Percentiles rank a stretch among this genome's conserved stretches.
phyloP scores from a whole-genome alignment of 2,113 vertebrate genomes.

The Paradoxurus hermaphroditus region DNA sequence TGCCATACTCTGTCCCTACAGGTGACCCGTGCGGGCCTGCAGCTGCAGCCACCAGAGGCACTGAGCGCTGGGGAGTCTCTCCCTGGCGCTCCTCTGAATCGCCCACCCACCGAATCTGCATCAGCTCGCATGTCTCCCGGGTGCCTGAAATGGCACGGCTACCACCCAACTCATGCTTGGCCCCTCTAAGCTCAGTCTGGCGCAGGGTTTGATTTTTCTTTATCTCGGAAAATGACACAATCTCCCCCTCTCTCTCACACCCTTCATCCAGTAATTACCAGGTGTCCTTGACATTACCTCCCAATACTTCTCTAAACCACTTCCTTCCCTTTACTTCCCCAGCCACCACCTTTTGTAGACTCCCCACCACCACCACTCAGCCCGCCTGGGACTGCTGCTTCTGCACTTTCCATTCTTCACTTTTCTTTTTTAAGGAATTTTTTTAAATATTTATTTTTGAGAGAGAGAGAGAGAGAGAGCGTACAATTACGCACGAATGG shows the following conservation, averaged over 20 bases:
- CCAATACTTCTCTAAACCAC: not conserved
- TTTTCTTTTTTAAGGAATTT: not conserved
- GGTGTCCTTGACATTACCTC: not conserved
- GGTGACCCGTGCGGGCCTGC: not conserved
- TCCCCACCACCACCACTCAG: not conserved
- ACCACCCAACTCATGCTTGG: not conserved
- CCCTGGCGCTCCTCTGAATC: not conserved
- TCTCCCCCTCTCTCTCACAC: not conserved
- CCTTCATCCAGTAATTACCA: not conserved
- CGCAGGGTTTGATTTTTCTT: not conserved
- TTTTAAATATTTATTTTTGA: too few species aligned
- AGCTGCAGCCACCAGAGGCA: too few species aligned
- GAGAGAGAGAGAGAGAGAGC: too few species aligned
- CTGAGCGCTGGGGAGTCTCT: not conserved
- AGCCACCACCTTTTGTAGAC: not conserved
- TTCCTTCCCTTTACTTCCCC: not conserved
- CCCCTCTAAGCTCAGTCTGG: not conserved
- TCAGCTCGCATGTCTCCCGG: not conserved
- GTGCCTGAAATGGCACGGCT: not conserved
- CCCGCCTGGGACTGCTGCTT: not conserved
- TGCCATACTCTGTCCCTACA: not conserved
- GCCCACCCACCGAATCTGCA: not conserved
- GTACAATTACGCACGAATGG: too few species aligned
- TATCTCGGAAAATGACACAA: not conserved
- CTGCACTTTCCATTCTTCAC: not conserved